Evolutionary conservation across 2,888 invertebrate genomes (phyloP), one percentile per base, ranked within the genome.

Genomic region (Blastobasis adustella): DNA sequence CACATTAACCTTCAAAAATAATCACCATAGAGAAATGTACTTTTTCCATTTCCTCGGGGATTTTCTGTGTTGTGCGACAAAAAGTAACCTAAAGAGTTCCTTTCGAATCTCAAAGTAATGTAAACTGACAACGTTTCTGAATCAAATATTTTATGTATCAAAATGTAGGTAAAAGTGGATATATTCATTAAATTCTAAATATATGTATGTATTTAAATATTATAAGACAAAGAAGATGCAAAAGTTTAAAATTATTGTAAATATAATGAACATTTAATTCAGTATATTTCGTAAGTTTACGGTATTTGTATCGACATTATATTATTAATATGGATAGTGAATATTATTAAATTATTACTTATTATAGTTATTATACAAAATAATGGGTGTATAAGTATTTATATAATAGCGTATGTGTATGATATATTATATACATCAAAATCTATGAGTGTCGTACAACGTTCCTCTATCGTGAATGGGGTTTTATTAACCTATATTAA

Each of bases 391-490:
- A 64, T 69, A 66, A 65, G 63, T 76, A 73, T 69, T 66, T 76
- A 73, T 68, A 64, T 71, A 70, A 54, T 53, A 56, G 64, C 61
- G 62, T 64, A 68, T 61, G 60, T 68, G 62, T 69, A 66, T 69
- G 66, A 67, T 69, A 67, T 23, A 23, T 23, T 23, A 23, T 23
- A 23, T 72, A 72, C 65, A 70, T 69, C 61, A 69, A 66, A 66
- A 65, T 75, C 67, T 73, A 71, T 69, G 66, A 64, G 67, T 87
- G 84, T 85, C 73, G 83, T 84, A 71, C 57, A 77, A 78, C 76
- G 78, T 86, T 86, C 78, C 82, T 85, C 79, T 82, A 76, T 78
- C 77, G 73, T 74, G 69, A 71, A 75, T 73, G 71, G 65, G 73
- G 77, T 84, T 79, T 73, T 82, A 80, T 79, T 79, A 77, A 77